Percentiles rank a stretch among this genome's conserved stretches.
Conservation (phyloP, 2,888 invertebrate genomes). For the Norana najaformis region DNA sequence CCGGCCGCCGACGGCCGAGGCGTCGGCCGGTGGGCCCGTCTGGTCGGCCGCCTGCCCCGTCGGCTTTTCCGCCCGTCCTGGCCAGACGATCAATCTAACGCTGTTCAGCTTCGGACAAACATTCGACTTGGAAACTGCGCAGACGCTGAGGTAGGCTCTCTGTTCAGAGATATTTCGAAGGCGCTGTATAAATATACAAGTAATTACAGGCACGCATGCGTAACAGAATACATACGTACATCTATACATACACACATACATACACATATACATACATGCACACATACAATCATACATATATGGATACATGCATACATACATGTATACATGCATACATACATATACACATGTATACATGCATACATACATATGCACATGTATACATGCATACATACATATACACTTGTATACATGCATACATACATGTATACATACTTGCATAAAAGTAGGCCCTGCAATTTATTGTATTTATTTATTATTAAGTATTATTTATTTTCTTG, state of each 20-base stretch:
- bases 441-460: too few species aligned
- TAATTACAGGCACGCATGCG: neutral
- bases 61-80: neutral
- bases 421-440: too few species aligned
- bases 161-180: neutral
- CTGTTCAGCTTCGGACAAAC: slow-evolving; percentile 16
- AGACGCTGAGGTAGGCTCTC: neutral
- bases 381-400: too few species aligned
- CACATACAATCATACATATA: neutral
- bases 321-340: neutral
- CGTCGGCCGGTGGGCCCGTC: neutral
- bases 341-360: too few species aligned
- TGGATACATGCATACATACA: neutral
- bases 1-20: neutral
- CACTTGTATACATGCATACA: too few species aligned
- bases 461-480: too few species aligned
- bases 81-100: slow-evolving; percentile 20
- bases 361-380: too few species aligned
- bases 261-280: neutral
- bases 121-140: neutral
- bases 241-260: neutral
- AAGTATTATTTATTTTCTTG: too few species aligned
- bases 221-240: neutral
- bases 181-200: neutral
- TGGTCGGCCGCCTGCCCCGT: neutral